Base-by-base conservation (phyloP, 2,797 vertebrate genomes). In the Paedocypris micromegethes region DNA sequence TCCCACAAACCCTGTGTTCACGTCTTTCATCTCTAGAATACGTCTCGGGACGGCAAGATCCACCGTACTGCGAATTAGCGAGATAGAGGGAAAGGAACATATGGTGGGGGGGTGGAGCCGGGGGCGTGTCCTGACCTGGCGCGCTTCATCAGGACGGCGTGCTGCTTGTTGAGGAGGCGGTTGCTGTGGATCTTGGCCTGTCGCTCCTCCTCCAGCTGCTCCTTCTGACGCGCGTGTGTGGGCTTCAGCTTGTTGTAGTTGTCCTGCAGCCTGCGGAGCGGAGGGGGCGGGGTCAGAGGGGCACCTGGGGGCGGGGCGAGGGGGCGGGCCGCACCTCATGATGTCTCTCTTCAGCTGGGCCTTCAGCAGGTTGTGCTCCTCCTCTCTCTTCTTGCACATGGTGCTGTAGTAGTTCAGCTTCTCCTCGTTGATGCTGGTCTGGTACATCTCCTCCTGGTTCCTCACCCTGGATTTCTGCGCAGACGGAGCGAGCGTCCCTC, bases 401-500 rank as follows among this genome's bases (percentile, higher is more conserved):
- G 87, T 84, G n/a, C 81, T 84, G 80, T 91, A 91, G 74, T 91
- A 90, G 3, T 92, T 87, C 50, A 92, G 72, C 74, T 91, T 91
- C 81, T 91, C 90, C 74, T 91, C 89, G 76, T 90, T 92, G 59
- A 91, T 82, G 67, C 82, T 86, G 38, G 85, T 88, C 1, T 73
- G 72, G 6, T 81, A 85, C 67, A 88, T 88, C 55, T 78, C 72
- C 6, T 88, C 81, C 64, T 93, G 86, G 45, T 86, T 73, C 63
- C 90, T 79, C 66, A 81, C 88, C 73, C 91, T 82, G 64, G 84
- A 68, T 63, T 70, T 75, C 94, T 96, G 74, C 43, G 73, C 63
- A 70, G 52, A 56, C 43, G 76, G 42, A 68, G 5, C 62, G 37
- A 69, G 2, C 23, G 23, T 23, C 23, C 23, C 23, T 23, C 23